phyloP scores from a whole-genome alignment of 2,888 invertebrate species.

The Odontomyia ornata region DNA sequence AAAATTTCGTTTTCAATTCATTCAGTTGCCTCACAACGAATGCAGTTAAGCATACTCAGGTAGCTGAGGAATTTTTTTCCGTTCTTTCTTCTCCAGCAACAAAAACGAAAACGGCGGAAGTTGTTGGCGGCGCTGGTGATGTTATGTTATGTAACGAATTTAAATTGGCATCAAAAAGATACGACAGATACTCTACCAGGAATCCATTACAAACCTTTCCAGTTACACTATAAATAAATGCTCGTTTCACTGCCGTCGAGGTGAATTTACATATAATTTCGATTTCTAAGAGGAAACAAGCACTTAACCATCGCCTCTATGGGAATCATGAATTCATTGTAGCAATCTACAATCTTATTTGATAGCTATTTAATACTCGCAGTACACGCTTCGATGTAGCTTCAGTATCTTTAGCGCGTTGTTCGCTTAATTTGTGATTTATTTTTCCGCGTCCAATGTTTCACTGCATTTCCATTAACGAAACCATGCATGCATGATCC shows the following conservation, averaged over 20 bases:
- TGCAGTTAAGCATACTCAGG: conserved; percentile 1
- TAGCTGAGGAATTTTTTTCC: neutral
- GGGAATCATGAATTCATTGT: neutral
- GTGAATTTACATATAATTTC: neutral
- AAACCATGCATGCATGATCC: neutral
- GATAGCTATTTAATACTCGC: neutral
- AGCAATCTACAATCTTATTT: neutral
- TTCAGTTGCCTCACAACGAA: neutral
- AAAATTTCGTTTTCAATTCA: conserved; percentile 17
- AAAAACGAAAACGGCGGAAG: neutral
- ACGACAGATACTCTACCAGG: neutral
- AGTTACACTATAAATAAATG: no score
- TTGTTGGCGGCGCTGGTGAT: neutral
- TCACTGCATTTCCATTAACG: neutral
- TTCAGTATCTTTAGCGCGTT: neutral
- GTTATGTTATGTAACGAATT: neutral
- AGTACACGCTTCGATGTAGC: neutral
- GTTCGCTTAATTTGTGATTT: neutral
- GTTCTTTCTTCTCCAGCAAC: neutral
- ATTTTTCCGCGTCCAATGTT: conserved; percentile 1
- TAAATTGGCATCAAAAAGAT: neutral
- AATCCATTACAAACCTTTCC: neutral
- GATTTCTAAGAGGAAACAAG: neutral
- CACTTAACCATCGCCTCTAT: neutral
- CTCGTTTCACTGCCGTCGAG: neutral